These are phyloP conservation scores for Tragelaphus buxtoni DNA, from an alignment of 2,113 vertebrate species.

Conservation along the genomic window DNA sequence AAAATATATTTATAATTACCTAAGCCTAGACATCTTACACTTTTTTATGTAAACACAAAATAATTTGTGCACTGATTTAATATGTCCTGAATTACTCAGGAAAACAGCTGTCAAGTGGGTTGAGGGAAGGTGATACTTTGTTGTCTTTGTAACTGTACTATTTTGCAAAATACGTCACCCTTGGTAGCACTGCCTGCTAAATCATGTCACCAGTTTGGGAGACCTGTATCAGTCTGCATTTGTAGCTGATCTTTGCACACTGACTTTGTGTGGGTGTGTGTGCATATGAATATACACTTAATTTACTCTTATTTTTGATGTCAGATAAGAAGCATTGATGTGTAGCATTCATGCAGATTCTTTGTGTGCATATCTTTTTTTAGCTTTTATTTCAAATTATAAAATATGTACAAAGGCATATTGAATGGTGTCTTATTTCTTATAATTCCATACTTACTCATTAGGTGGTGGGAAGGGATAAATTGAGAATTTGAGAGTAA, in stretches of 20 bases:
- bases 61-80: background rate
- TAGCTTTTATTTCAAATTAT: background rate
- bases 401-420: background rate
- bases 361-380: background rate
- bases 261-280: background rate
- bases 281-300: background rate
- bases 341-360: background rate
- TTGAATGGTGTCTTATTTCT: background rate
- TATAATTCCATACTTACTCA: background rate
- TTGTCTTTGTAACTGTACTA: background rate
- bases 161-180: background rate
- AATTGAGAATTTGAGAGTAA: background rate
- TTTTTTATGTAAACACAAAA: background rate
- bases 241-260: background rate
- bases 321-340: background rate
- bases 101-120: background rate
- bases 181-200: background rate
- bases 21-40: background rate
- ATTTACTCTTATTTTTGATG: background rate
- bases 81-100: background rate
- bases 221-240: background rate
- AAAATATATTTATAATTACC: background rate
- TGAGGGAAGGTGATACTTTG: background rate
- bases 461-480: background rate
- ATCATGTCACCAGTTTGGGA: background rate